These are phyloP conservation scores for Tromatobia lineatoria DNA, from an alignment of 2,888 invertebrate species.

Conservation along the genomic window DNA sequence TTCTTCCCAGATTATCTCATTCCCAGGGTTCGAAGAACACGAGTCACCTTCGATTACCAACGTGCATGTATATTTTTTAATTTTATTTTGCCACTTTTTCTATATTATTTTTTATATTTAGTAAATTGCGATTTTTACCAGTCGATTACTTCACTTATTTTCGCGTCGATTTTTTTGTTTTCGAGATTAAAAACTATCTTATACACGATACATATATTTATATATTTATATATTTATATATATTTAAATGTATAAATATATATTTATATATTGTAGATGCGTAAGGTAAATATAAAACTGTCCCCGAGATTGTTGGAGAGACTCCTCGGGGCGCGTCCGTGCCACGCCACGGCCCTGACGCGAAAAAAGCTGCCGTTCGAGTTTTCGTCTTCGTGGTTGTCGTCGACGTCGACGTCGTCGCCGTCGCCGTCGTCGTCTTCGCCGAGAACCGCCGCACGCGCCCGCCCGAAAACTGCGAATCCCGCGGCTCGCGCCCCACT, in stretches of 20 bases:
- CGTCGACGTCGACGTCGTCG: slow-evolving; percentile 55
- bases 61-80: slow-evolving; percentile 17
- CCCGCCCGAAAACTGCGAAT: slow-evolving; percentile 57
- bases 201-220: too few relatives aligned
- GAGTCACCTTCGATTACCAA: slow-evolving; percentile 57
- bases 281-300: slow-evolving; percentile 38
- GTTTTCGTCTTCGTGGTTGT: slow-evolving; percentile 61
- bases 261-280: slow-evolving; percentile 10
- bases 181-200: background rate
- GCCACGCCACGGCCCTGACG: slow-evolving; percentile 68
- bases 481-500: slow-evolving; percentile 27
- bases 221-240: background rate
- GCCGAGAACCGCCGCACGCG: slow-evolving; percentile 48
- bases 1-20: slow-evolving; percentile 9
- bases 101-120: background rate
- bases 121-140: slow-evolving; percentile 1
- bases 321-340: slow-evolving; percentile 66
- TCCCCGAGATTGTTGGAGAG: slow-evolving; percentile 61
- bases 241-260: slow-evolving; percentile 5
- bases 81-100: background rate
- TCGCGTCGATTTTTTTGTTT: slow-evolving; percentile 10
- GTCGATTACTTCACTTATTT: slow-evolving; percentile 11
- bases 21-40: slow-evolving; percentile 33
- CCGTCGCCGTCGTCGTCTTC: slow-evolving; percentile 50
- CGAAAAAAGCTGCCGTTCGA: slow-evolving; percentile 65